These are phyloP conservation scores for Pholis gunnellus DNA, from an alignment of 2,113 vertebrate species.

Conservation along the genomic window DNA sequence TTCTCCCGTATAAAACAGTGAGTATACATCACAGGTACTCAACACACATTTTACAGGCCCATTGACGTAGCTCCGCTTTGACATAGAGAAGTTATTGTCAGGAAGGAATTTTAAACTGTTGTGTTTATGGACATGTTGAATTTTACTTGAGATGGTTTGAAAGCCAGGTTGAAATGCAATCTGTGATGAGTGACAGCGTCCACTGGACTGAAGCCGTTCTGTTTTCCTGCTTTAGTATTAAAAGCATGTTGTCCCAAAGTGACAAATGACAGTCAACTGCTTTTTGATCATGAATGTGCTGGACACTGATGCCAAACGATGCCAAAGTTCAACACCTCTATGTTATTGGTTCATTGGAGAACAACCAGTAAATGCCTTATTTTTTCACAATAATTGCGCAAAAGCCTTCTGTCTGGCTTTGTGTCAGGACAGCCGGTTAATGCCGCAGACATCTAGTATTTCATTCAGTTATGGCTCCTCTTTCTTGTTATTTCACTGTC, in stretches of 20 bases:
- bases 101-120: conserved; percentile 62
- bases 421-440: background rate
- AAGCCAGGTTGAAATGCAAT: conserved; percentile 53
- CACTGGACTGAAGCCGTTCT: background rate
- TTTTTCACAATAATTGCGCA: background rate
- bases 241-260: background rate
- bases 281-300: conserved; percentile 3
- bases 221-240: conserved; percentile 22
- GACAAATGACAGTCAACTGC: conserved; percentile 8
- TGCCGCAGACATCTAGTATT: background rate
- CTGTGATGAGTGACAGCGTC: conserved; percentile 27
- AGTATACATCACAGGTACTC: conserved; percentile 53
- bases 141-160: conserved; percentile 52
- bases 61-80: conserved; percentile 53
- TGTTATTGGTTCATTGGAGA: background rate
- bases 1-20: conserved; percentile 37
- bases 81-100: conserved; percentile 57
- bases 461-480: conserved; percentile 16
- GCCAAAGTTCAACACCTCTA: conserved; percentile 8
- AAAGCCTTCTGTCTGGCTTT: conserved; percentile 8
- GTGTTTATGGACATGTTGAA: conserved; percentile 66
- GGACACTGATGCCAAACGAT: conserved; percentile 8
- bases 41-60: conserved; percentile 60
- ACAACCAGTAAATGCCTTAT: background rate
- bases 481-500: conserved; percentile 3